Base-by-base conservation (phyloP, 2,888 invertebrate genomes). In the Drosophila dives region DNA sequence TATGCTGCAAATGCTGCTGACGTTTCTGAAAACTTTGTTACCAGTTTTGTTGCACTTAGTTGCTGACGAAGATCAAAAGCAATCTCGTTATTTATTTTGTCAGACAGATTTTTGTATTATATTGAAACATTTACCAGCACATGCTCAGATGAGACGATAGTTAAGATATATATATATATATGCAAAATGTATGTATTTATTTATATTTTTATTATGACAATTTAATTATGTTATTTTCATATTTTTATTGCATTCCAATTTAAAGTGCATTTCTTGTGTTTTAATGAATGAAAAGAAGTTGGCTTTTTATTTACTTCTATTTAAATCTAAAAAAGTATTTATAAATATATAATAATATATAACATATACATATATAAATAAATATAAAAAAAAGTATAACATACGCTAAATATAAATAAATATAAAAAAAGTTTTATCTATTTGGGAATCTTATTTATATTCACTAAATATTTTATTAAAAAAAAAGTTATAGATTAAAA, bases 21-120 rank as follows among this genome's bases (percentile, higher is more conserved):
- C 32, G 71, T 51, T 50, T 42, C 12, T 33, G 34, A 29, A 42
- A 58, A 59, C 33, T 26, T 62, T 26, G 33, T 26, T 42, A 34
- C 34, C 20, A 26, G 15, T 50, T 50, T 51, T 56, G n/a, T 36
- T 23, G 33, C 38, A 40, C 15, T 32, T 29, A 50, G 15, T n/a
- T 29, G 33, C 29, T 40, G 34, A 58, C 11, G 32, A 32, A 23
- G 23, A 60, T 61, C 61, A 26, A 40, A 60, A n/a, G 23, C 17
- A 60, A 60, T 60, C 45, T 15, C 32, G 26, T 7, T 38, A n/a
- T 26, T 55, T n/a, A n/a, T 15, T 38, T 29, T n/a, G 2, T 55
- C 15, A 54, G 36, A 6, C 36, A 36, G 29, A 29, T 29, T 29
- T 29, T 29, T 29, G 29, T 29, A 29, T 29, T 29, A 29, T 29